phyloP scores from a whole-genome alignment of 2,113 vertebrate species.

The Campylomormyrus tamandua region DNA sequence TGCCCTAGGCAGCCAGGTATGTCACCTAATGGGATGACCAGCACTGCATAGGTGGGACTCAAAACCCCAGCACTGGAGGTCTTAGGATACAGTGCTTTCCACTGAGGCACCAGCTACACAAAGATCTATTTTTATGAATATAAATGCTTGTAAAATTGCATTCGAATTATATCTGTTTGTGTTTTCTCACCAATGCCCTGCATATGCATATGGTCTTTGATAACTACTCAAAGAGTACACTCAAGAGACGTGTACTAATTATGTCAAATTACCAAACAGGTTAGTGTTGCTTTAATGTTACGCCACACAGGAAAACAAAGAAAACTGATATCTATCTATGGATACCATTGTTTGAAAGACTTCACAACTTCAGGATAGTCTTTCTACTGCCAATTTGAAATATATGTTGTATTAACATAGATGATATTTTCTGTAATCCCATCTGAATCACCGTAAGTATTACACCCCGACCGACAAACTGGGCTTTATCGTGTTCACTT shows the following conservation, averaged over 20 bases:
- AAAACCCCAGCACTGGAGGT: neutral
- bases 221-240: neutral
- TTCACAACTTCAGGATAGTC: neutral
- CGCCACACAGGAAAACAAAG: neutral
- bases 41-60: neutral
- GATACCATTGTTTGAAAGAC: neutral
- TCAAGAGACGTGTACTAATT: neutral
- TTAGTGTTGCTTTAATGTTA: neutral
- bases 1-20: neutral
- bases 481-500: neutral
- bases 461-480: neutral
- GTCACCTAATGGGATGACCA: neutral
- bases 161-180: neutral
- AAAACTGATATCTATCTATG: neutral
- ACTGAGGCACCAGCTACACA: neutral
- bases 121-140: neutral
- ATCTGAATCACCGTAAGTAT: neutral
- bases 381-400: neutral
- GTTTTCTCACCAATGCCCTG: neutral
- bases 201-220: neutral
- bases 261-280: neutral
- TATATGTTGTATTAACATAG: neutral
- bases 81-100: neutral
- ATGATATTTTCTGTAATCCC: neutral
- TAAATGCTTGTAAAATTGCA: neutral